Conservation (phyloP, 2,113 vertebrate genomes). For the Peromyscus maniculatus region DNA sequence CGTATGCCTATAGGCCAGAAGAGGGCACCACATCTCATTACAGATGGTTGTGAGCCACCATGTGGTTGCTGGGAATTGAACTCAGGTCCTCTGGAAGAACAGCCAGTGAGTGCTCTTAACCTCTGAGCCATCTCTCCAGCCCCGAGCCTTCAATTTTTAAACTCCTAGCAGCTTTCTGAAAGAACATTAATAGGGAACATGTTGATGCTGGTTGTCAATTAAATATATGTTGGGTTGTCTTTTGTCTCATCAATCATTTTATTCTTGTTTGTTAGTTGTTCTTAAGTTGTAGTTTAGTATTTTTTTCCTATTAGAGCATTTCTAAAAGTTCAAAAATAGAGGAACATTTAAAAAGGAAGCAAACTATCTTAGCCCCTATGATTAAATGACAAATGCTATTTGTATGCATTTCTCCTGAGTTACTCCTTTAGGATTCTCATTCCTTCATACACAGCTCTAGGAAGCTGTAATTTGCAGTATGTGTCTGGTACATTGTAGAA, state of each 20-base stretch:
- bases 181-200: slow-evolving; percentile 42
- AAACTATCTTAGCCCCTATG: not conserved
- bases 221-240: slow-evolving; percentile 11
- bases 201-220: slow-evolving; percentile 49
- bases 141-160: not conserved
- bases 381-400: not conserved
- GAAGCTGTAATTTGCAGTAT: not conserved
- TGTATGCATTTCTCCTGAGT: slow-evolving; percentile 25
- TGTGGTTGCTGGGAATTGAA: too few species aligned
- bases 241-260: not conserved
- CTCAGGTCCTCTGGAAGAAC: too few species aligned
- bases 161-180: slow-evolving; percentile 17
- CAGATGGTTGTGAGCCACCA: too few species aligned
- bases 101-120: too few species aligned
- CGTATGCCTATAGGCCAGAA: too few species aligned
- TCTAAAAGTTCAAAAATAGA: slow-evolving; percentile 41
- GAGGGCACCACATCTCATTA: too few species aligned
- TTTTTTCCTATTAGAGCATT: slow-evolving; percentile 9
- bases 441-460: not conserved
- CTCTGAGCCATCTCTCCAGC: too few species aligned
- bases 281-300: slow-evolving; percentile 22
- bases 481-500: not conserved
- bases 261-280: not conserved
- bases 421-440: not conserved
- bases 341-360: slow-evolving; percentile 16